Evolutionary conservation across 2,888 invertebrate species (phyloP).

Genomic region (Caenorhabditis sp.): DNA sequence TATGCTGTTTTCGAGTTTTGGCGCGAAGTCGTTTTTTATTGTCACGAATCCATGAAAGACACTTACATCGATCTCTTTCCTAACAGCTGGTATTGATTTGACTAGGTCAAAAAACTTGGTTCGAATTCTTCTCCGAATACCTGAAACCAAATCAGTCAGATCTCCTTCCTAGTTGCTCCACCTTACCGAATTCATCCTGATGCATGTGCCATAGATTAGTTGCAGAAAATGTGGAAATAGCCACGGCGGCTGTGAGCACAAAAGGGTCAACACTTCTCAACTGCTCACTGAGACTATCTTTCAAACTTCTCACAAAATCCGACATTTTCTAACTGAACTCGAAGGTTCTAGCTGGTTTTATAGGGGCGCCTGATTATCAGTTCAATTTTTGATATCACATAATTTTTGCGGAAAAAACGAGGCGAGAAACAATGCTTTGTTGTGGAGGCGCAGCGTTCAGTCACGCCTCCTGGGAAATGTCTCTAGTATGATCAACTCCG

Average conservation of each 20-base stretch:
- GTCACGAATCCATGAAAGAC: too few relatives aligned
- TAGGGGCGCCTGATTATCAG: conserved; percentile 5
- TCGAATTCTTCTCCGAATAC: conserved; percentile 29
- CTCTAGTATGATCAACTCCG: not conserved
- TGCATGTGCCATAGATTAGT: conserved; percentile 43
- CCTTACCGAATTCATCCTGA: conserved; percentile 44
- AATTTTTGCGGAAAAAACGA: not conserved
- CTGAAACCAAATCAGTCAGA: conserved; percentile 13
- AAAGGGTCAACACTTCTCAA: conserved; percentile 27
- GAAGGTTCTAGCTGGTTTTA: not conserved
- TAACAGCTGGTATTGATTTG: conserved; percentile 21
- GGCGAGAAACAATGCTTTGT: not conserved
- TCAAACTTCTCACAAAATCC: not conserved
- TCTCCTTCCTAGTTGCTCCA: too few relatives aligned
- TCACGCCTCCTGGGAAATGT: not conserved
- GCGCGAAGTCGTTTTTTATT: too few relatives aligned
- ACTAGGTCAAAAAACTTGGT: conserved; percentile 31
- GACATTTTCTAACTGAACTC: not conserved
- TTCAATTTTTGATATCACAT: not conserved
- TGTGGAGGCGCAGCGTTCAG: not conserved
- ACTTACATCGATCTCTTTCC: conserved; percentile 33
- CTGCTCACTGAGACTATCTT: not conserved
- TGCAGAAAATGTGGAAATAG: conserved; percentile 17
- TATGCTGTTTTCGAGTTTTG: too few relatives aligned
- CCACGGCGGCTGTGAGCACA: conserved; percentile 13